These are phyloP conservation scores for Halcyon smyrnensis DNA, from an alignment of 2,797 vertebrate genomes.

Conservation along the genomic window DNA sequence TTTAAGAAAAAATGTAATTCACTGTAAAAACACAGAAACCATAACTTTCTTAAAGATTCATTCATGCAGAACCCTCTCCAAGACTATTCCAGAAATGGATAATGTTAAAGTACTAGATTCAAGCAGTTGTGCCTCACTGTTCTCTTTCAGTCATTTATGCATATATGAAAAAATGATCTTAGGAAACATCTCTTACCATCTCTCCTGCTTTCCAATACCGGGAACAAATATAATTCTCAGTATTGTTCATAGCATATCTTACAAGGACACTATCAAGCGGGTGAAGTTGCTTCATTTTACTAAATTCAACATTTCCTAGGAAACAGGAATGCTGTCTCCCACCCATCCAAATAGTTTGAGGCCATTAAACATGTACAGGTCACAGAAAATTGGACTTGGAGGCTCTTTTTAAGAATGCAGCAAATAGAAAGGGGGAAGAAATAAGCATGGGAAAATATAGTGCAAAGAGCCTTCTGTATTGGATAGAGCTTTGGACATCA, in stretches of 20 bases:
- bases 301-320: neutral
- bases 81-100: constrained; percentile 39
- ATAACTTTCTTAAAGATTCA: constrained; percentile 36
- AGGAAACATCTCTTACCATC: neutral
- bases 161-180: neutral
- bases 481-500: constrained; percentile 38
- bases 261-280: neutral
- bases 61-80: constrained; percentile 38
- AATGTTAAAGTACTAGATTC: constrained; percentile 27
- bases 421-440: neutral
- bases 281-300: neutral
- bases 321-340: neutral
- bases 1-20: constrained; percentile 28
- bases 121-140: constrained; percentile 1
- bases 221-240: neutral
- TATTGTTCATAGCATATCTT: neutral
- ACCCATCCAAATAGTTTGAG: constrained; percentile 23
- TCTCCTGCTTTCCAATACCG: neutral
- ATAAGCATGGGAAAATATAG: neutral
- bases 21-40: constrained; percentile 14
- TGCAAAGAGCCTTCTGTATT: neutral
- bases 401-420: neutral
- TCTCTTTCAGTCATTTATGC: constrained; percentile 15
- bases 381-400: neutral
- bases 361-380: neutral